Percentiles rank a stretch among this genome's conserved stretches.
These are phyloP conservation scores for Phylloscopus whistleri DNA, from an alignment of 2,113 vertebrate genomes.

Conservation along the genomic window DNA sequence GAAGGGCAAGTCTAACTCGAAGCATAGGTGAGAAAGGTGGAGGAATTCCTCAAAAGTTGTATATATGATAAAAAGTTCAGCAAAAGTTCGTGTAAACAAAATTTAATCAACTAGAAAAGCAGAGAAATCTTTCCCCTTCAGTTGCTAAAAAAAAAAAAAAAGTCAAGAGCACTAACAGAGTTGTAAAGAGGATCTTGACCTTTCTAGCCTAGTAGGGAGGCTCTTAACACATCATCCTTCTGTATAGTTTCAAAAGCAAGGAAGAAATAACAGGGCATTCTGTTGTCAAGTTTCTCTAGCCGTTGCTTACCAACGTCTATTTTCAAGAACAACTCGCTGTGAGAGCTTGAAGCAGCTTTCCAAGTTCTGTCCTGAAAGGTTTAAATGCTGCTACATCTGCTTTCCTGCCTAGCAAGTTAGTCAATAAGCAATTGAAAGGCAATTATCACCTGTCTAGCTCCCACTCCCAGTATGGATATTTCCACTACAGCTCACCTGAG, in stretches of 20 bases:
- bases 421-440: slow-evolving; percentile 52
- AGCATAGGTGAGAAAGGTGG: background rate
- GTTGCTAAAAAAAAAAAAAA: background rate
- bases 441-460: slow-evolving; percentile 61
- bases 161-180: background rate
- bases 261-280: background rate
- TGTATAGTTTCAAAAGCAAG: background rate
- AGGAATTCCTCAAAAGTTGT: background rate
- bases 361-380: background rate
- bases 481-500: background rate
- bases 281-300: background rate
- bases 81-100: background rate
- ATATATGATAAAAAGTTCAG: background rate
- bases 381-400: background rate
- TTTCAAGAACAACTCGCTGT: background rate
- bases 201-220: background rate
- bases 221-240: background rate
- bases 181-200: background rate
- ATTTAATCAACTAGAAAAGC: background rate
- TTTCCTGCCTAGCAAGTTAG: slow-evolving; percentile 8
- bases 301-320: background rate
- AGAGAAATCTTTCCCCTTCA: background rate
- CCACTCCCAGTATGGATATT: background rate
- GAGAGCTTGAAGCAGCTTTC: background rate
- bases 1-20: background rate